These are phyloP conservation scores for Thinocorus orbignyianus DNA, from an alignment of 2,113 vertebrate species.

Conservation along the genomic window DNA sequence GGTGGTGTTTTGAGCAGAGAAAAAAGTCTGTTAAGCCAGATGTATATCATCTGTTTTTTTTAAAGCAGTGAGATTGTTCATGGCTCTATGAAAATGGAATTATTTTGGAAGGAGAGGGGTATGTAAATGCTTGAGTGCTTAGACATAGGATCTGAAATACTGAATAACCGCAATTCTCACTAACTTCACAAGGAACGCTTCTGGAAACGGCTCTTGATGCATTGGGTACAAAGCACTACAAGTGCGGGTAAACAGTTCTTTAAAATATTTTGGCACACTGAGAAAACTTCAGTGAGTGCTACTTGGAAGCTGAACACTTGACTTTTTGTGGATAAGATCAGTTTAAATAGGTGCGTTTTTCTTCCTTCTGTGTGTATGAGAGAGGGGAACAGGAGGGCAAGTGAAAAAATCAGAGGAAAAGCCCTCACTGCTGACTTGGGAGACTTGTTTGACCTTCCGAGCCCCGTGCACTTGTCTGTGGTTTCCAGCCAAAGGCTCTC, in stretches of 20 bases:
- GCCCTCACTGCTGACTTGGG: constrained; percentile 13
- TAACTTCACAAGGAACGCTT: constrained; percentile 32
- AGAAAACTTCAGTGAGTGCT: constrained; percentile 33
- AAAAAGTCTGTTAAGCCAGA: not conserved
- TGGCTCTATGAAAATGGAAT: not conserved
- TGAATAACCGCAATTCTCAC: not conserved
- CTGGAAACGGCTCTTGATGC: constrained; percentile 52
- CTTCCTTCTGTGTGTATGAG: constrained; percentile 33
- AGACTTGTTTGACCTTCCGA: constrained; percentile 60
- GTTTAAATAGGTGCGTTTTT: constrained; percentile 63
- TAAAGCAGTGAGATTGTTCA: not conserved
- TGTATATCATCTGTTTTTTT: not conserved
- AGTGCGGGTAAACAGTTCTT: constrained; percentile 51
- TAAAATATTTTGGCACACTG: constrained; percentile 44
- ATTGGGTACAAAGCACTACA: constrained; percentile 41
- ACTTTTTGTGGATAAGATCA: constrained; percentile 44
- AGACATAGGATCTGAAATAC: constrained; percentile 6
- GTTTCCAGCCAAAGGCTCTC: constrained; percentile 72
- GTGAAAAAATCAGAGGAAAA: constrained; percentile 52
- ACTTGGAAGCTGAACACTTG: constrained; percentile 37
- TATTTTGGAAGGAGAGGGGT: not conserved
- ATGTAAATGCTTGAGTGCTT: not conserved
- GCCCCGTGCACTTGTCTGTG: constrained; percentile 49
- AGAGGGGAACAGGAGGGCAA: constrained; percentile 60
- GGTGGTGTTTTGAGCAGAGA: not conserved